Evolutionary conservation across 2,113 vertebrate species (phyloP).

Genomic region (Grallaria varia): DNA sequence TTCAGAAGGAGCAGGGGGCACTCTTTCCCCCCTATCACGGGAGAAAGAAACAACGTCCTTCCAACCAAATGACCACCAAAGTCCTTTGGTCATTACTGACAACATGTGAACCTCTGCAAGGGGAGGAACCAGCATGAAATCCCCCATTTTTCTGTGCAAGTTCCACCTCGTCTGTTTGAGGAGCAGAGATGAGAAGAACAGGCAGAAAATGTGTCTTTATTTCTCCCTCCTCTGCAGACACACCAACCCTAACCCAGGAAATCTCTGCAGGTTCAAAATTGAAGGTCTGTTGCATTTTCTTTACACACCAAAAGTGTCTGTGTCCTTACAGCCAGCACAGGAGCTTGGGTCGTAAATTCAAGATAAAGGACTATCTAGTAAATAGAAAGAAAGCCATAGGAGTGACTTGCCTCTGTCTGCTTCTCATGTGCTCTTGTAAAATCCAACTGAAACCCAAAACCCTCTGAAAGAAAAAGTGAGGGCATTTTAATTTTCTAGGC

Average conservation of each 20-base stretch:
- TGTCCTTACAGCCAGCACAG: neutral
- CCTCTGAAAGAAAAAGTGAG: neutral
- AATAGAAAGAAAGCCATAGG: neutral
- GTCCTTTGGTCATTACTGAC: neutral
- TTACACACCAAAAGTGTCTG: neutral
- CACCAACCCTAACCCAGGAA: neutral
- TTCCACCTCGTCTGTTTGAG: neutral
- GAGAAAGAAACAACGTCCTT: fast-evolving
- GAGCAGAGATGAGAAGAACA: neutral
- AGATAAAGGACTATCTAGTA: neutral
- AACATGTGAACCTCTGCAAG: neutral
- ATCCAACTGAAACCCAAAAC: neutral
- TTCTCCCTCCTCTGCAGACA: neutral
- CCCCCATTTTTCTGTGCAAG: neutral
- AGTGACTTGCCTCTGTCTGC: neutral
- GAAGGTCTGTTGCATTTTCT: neutral
- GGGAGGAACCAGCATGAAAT: neutral
- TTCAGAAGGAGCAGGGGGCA: neutral
- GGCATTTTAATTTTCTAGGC: neutral
- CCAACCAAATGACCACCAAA: neutral
- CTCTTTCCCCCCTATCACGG: neutral
- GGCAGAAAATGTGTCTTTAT: neutral
- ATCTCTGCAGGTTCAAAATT: neutral
- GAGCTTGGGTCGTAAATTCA: neutral
- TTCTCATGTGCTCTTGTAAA: neutral